Evolutionary conservation across 1,140 invertebrate genomes (phyloP).

Genomic region (Apis cerana): DNA sequence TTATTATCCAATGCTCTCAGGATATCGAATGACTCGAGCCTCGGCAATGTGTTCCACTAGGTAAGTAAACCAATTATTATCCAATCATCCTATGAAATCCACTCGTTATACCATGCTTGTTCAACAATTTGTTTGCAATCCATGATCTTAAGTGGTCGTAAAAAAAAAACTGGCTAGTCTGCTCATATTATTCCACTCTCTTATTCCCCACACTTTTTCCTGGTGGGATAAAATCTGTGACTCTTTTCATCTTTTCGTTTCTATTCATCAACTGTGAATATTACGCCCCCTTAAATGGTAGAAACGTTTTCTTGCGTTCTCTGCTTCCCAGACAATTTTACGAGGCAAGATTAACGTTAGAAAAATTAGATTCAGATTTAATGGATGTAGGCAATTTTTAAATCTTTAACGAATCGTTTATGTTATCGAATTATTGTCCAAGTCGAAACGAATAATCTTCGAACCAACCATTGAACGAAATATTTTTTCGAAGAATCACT

Average conservation of each 20-base stretch:
- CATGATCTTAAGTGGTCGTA: background rate
- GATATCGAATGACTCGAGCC: slow-evolving; percentile 41
- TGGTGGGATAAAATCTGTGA: background rate
- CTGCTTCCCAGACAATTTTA: background rate
- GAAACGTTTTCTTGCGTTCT: too few relatives aligned
- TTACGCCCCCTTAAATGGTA: background rate
- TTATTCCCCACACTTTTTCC: background rate
- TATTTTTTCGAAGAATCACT: too few relatives aligned
- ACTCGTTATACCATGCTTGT: background rate
- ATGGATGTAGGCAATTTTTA: too few relatives aligned
- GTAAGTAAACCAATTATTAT: slow-evolving; percentile 44
- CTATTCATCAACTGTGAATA: background rate
- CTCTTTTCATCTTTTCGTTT: background rate
- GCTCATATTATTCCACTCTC: background rate
- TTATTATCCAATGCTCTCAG: slow-evolving; percentile 35
- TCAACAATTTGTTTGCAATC: background rate
- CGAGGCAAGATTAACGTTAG: background rate
- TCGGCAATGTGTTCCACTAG: slow-evolving; percentile 32
- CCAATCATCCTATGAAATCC: slow-evolving; percentile 34
- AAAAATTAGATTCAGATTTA: background rate
- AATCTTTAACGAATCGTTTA: too few relatives aligned
- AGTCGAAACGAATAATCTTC: too few relatives aligned
- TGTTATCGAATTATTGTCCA: too few relatives aligned
- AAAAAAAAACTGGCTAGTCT: background rate
- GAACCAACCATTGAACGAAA: too few relatives aligned